Evolutionary conservation across 2,888 invertebrate species (phyloP).

Genomic region (Barypeithes pellucidus): DNA sequence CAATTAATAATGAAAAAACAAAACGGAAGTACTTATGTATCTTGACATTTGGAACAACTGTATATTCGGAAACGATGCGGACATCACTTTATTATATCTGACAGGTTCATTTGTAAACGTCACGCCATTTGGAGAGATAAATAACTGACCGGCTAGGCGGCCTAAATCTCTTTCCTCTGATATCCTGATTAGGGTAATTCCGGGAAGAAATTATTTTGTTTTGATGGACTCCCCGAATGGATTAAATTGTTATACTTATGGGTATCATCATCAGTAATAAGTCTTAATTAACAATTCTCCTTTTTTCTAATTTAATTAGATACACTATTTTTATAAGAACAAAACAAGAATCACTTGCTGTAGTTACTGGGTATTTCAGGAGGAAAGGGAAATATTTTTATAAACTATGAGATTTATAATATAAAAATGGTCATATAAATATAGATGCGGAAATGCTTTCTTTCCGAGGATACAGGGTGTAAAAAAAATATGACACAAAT

Average conservation of each 20-base stretch:
- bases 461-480: too few relatives aligned
- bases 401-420: too few relatives aligned
- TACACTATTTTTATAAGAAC: too few relatives aligned
- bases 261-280: too few relatives aligned
- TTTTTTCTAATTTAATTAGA: too few relatives aligned
- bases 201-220: constrained; percentile 2
- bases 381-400: too few relatives aligned
- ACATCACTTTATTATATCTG: constrained; percentile 26
- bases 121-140: constrained; percentile 22
- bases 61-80: constrained; percentile 4
- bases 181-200: constrained; percentile 18
- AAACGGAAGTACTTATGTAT: constrained; percentile 5
- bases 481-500: too few relatives aligned
- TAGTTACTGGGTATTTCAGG: too few relatives aligned
- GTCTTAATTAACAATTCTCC: too few relatives aligned
- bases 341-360: too few relatives aligned
- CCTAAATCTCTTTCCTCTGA: constrained; percentile 15
- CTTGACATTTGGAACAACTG: constrained; percentile 13
- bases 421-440: too few relatives aligned
- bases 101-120: constrained; percentile 27
- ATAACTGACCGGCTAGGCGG: neutral
- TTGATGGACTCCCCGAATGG: neutral
- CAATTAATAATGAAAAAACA: constrained; percentile 6
- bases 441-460: too few relatives aligned
- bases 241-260: neutral